Percentiles rank a stretch among this genome's conserved stretches.
phyloP scores from a whole-genome alignment of 2,113 vertebrate genomes.

The Osmerus eperlanus region DNA sequence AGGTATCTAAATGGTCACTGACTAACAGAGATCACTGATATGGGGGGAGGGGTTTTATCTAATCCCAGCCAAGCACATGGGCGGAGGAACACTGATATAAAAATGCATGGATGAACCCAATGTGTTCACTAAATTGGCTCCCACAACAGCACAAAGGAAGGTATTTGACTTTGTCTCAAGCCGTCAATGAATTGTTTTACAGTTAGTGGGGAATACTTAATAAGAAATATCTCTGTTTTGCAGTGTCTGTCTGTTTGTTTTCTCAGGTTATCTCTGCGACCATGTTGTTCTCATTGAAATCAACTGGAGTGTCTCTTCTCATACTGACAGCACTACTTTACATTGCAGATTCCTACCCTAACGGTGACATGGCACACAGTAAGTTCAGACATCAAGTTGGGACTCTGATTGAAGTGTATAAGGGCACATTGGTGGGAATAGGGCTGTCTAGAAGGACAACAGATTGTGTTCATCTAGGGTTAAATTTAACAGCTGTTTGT shows the following conservation, averaged over 20 bases:
- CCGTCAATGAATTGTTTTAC: background rate
- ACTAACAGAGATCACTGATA: slow-evolving; percentile 58
- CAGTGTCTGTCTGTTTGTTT: slow-evolving; percentile 27
- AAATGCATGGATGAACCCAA: slow-evolving; percentile 26
- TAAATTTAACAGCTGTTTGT: too few species aligned
- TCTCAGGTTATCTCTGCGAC: slow-evolving; percentile 40
- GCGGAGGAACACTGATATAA: slow-evolving; percentile 52
- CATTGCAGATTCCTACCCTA: slow-evolving; percentile 81
- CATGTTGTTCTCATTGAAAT: slow-evolving; percentile 79
- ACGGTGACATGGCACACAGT: slow-evolving; percentile 79
- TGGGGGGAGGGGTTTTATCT: slow-evolving; percentile 51
- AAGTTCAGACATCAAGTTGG: slow-evolving; percentile 45
- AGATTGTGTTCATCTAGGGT: too few species aligned
- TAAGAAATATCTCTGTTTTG: background rate
- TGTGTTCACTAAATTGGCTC: slow-evolving; percentile 21
- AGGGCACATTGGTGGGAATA: too few species aligned
- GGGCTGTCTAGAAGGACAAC: too few species aligned
- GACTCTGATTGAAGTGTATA: background rate
- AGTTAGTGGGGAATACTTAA: background rate
- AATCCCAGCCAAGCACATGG: slow-evolving; percentile 50
- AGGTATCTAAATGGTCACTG: slow-evolving; percentile 43
- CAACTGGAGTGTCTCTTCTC: slow-evolving; percentile 73
- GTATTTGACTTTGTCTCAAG: slow-evolving; percentile 13
- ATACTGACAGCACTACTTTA: slow-evolving; percentile 78
- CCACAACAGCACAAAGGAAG: slow-evolving; percentile 38